Evolutionary conservation across 1,140 invertebrate genomes (phyloP), one percentile per base, ranked within the genome.

Genomic region (Halictus rubicundus): DNA sequence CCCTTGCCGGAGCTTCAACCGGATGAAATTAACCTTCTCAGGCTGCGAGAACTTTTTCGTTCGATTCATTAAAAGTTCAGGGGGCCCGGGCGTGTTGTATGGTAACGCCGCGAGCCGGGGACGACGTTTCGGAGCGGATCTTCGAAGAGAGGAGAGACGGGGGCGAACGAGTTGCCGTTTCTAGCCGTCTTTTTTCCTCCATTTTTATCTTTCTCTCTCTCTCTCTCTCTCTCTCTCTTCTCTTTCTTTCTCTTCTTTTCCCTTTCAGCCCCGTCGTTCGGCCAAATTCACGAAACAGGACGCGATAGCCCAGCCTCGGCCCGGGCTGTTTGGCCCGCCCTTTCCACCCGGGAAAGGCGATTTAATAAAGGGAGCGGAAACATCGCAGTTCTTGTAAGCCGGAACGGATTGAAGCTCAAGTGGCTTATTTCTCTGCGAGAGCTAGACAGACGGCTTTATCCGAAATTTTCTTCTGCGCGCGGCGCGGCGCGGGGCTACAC

Each of bases 31-130:
- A 85, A 86, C 80, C 79, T 79, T 64, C 42, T 74, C 71, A 39
- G 73, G 9, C 32, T 23, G 39, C 76, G 79, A 52, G 69, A 82
- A 85, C 70, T 85, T 84, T 82, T 86, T 82, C 79, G 82, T 86
- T 78, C 83, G 77, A 86, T 86, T 86, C 84, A 85, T 86, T 86
- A 82, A 85, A 85, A 86, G 80, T 86, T 86, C 66, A 69, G 77
- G 70, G 23, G 60, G 60, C 52, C 25, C 68, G 49, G 19, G 65
- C 74, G 39, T 69, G 80, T 75, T 75, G 84, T 74, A 85, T 66
- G 76, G 78, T 59, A 59, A 66, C 68, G 49, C n/a, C 46, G 21
- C 49, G 46, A 49, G 5, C 32, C 61, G 52, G 52, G 74, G 42
- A 61, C 46, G 68, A 54, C 68, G 68, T 69, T 74, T 85, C 59